These are phyloP conservation scores for Musca domestica DNA, from an alignment of 1,140 invertebrate species.

Conservation along the genomic window DNA sequence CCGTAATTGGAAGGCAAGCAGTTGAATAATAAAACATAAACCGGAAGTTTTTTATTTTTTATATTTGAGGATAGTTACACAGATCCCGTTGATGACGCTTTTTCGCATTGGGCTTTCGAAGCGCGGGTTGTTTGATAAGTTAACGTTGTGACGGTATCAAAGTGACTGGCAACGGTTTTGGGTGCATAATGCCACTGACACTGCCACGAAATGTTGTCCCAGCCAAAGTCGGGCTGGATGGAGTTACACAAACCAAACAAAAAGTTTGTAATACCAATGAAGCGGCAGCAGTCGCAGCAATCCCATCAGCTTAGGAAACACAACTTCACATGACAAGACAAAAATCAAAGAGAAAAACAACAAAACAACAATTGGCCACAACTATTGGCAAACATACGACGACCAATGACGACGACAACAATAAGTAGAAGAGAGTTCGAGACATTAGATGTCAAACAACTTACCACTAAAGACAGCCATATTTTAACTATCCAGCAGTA, in stretches of 20 bases:
- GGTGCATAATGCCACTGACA: slow-evolving; percentile 20
- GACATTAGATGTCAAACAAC: too few relatives aligned
- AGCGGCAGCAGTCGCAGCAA: not conserved
- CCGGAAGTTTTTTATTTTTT: not conserved
- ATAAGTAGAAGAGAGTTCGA: too few relatives aligned
- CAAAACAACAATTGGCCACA: too few relatives aligned
- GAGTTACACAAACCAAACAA: not conserved
- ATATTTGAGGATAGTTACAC: not conserved
- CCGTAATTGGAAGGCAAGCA: not conserved
- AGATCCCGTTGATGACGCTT: not conserved
- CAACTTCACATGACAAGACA: not conserved
- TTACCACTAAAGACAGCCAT: too few relatives aligned
- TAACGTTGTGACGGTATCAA: slow-evolving; percentile 5
- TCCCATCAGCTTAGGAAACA: not conserved
- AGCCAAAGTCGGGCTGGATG: too few relatives aligned
- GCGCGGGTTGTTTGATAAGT: not conserved
- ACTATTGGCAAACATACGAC: too few relatives aligned
- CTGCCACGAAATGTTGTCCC: slow-evolving; percentile 3
- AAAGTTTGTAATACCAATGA: not conserved
- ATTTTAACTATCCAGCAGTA: too few relatives aligned
- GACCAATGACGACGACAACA: too few relatives aligned
- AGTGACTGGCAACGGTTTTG: slow-evolving; percentile 13
- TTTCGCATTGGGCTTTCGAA: too few relatives aligned
- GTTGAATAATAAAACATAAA: slow-evolving; percentile 1
- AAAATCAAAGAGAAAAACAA: too few relatives aligned